phyloP scores from a whole-genome alignment of 2,888 invertebrate genomes.

The Tachina fera region DNA sequence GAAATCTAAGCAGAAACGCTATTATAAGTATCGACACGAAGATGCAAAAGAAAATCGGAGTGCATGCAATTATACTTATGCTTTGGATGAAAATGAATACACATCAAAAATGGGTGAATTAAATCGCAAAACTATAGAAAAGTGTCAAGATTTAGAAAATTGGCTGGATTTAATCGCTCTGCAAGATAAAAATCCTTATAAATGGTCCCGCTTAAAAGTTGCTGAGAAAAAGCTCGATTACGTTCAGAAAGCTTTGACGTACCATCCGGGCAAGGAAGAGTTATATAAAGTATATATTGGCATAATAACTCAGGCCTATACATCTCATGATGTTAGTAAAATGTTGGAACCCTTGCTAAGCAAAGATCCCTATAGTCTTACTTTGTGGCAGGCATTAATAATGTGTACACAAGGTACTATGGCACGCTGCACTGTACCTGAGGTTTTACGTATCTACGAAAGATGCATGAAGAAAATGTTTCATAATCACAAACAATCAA shows the following conservation, averaged over 20 bases:
- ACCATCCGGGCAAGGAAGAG: slow-evolving; percentile 84
- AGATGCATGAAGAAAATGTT: slow-evolving; percentile 82
- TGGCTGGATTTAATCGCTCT: slow-evolving; percentile 85
- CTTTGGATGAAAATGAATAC: slow-evolving; percentile 83
- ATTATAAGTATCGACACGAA: slow-evolving; percentile 70
- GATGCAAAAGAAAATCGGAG: slow-evolving; percentile 67
- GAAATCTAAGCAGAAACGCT: slow-evolving; percentile 65
- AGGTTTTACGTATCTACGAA: slow-evolving; percentile 85
- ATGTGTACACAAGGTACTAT: slow-evolving; percentile 84
- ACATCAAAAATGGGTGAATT: slow-evolving; percentile 84
- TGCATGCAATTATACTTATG: slow-evolving; percentile 62
- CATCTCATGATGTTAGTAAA: slow-evolving; percentile 85
- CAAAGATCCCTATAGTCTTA: slow-evolving; percentile 79
- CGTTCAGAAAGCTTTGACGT: slow-evolving; percentile 85
- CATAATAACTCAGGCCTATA: slow-evolving; percentile 83
- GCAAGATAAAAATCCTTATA: slow-evolving; percentile 83
- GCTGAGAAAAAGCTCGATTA: slow-evolving; percentile 86
- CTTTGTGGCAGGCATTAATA: slow-evolving; percentile 81
- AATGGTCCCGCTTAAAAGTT: slow-evolving; percentile 78
- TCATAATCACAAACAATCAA: slow-evolving; percentile 69
- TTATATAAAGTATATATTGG: slow-evolving; percentile 83
- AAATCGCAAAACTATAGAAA: slow-evolving; percentile 84
- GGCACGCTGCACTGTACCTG: slow-evolving; percentile 86
- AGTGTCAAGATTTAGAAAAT: slow-evolving; percentile 84
- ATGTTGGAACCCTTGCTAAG: slow-evolving; percentile 76